A percentile compares a stretch with the other conserved stretches of the same genome.
Conservation (phyloP, 1,140 invertebrate species). For the Pristionchus pacificus region DNA sequence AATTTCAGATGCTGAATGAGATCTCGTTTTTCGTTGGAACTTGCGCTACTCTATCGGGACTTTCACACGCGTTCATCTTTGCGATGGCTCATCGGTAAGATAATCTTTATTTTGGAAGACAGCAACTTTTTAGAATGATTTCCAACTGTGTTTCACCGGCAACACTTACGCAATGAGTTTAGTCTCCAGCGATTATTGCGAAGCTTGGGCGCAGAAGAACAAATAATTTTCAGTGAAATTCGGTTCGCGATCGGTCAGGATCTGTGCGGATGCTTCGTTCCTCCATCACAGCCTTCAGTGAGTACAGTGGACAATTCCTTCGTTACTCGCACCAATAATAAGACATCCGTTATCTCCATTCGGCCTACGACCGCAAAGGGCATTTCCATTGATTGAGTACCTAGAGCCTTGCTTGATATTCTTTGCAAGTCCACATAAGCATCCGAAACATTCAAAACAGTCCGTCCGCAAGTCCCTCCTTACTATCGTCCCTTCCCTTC, state of each 20-base stretch:
- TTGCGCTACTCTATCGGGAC: conserved; percentile 18
- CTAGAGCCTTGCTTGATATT: too few relatives aligned
- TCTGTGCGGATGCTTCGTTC: neutral
- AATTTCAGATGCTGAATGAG: conserved; percentile 15
- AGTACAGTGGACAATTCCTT: neutral
- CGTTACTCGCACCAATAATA: too few relatives aligned
- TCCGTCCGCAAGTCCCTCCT: too few relatives aligned
- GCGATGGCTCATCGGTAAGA: conserved; percentile 17
- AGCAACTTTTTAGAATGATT: too few relatives aligned
- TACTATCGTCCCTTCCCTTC: too few relatives aligned
- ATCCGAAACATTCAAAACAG: too few relatives aligned
- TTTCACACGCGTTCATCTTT: conserved; percentile 24
- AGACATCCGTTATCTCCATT: too few relatives aligned
- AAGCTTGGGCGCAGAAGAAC: neutral
- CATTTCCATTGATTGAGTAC: too few relatives aligned
- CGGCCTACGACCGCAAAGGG: too few relatives aligned
- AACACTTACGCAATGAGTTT: neutral
- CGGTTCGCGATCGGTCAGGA: neutral
- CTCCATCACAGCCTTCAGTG: neutral
- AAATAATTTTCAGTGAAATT: neutral
- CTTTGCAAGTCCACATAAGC: too few relatives aligned
- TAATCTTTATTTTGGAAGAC: neutral
- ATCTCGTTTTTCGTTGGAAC: conserved; percentile 24
- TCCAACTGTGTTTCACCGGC: neutral
- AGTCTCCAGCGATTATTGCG: neutral